A percentile compares a stretch with the other conserved stretches of the same genome.
Evolutionary conservation across 2,113 vertebrate genomes (phyloP).

Genomic region (Cynopterus brachyotis): DNA sequence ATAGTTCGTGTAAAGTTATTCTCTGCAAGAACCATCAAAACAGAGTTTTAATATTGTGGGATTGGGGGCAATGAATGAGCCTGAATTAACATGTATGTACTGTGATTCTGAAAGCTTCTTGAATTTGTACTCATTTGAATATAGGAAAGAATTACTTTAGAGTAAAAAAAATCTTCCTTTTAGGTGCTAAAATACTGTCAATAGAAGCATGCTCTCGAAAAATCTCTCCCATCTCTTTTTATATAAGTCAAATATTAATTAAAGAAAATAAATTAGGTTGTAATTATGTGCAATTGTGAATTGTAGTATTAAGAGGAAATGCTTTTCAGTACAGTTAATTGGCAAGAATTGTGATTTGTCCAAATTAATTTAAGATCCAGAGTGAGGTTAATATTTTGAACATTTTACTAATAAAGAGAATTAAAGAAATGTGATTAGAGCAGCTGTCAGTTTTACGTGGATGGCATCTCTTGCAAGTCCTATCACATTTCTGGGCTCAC

Average conservation of each 20-base stretch:
- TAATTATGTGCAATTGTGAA: slow-evolving; percentile 75
- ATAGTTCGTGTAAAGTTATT: slow-evolving; percentile 18
- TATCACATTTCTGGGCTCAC: neutral
- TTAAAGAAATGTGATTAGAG: slow-evolving; percentile 45
- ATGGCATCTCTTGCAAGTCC: neutral
- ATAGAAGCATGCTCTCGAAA: slow-evolving; percentile 74
- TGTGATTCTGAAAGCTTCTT: slow-evolving; percentile 73
- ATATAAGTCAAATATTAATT: slow-evolving; percentile 79
- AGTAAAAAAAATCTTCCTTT: slow-evolving; percentile 72
- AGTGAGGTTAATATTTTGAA: slow-evolving; percentile 73
- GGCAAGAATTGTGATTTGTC: slow-evolving; percentile 78
- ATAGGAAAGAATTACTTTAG: slow-evolving; percentile 76
- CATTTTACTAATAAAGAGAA: slow-evolving; percentile 66
- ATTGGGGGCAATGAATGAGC: slow-evolving; percentile 41
- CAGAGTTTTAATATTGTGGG: neutral
- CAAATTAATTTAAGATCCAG: slow-evolving; percentile 75
- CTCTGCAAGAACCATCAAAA: neutral
- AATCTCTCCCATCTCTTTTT: slow-evolving; percentile 66
- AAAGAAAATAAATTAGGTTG: slow-evolving; percentile 76
- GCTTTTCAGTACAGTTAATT: slow-evolving; percentile 65
- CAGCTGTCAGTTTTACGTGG: neutral
- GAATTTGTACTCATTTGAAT: slow-evolving; percentile 75
- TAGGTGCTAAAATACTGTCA: slow-evolving; percentile 62
- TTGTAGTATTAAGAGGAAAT: slow-evolving; percentile 74
- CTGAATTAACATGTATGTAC: slow-evolving; percentile 62